Evolutionary conservation across 2,113 vertebrate species (phyloP).

Genomic region (Apaloderma vittatum): DNA sequence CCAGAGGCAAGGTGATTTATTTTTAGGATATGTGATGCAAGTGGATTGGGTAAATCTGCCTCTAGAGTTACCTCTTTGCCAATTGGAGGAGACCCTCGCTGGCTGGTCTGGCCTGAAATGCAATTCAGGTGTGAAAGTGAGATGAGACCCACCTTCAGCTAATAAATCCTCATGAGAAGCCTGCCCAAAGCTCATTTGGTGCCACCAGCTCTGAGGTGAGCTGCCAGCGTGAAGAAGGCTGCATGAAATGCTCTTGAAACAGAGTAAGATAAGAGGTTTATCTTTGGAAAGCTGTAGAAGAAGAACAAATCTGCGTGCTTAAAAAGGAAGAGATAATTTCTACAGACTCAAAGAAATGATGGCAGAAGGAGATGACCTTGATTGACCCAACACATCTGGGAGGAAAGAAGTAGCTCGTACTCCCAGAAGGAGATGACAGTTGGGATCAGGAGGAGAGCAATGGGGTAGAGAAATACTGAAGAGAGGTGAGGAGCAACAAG

Average conservation of each 20-base stretch:
- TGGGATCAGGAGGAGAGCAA: fast-evolving
- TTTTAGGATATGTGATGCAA: not conserved
- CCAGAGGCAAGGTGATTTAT: not conserved
- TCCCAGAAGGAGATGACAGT: not conserved
- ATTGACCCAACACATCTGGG: not conserved
- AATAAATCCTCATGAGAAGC: not conserved
- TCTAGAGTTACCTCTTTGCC: not conserved
- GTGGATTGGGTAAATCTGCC: not conserved
- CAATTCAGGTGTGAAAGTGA: not conserved
- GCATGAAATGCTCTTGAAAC: not conserved
- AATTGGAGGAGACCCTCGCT: not conserved
- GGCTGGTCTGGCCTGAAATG: not conserved
- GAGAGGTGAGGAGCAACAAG: not conserved
- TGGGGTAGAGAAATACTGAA: not conserved
- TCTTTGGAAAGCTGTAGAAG: not conserved
- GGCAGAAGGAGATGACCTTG: not conserved
- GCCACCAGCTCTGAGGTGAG: fast-evolving
- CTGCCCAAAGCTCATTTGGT: not conserved
- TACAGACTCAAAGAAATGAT: not conserved
- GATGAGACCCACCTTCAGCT: not conserved
- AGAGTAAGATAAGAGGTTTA: not conserved
- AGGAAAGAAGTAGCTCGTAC: fast-evolving
- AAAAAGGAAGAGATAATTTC: not conserved
- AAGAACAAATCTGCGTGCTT: not conserved
- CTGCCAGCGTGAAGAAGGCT: not conserved